Percentiles rank a stretch among this genome's conserved stretches.
Evolutionary conservation across 2,888 invertebrate species (phyloP).

Genomic region (Thumatha senex): DNA sequence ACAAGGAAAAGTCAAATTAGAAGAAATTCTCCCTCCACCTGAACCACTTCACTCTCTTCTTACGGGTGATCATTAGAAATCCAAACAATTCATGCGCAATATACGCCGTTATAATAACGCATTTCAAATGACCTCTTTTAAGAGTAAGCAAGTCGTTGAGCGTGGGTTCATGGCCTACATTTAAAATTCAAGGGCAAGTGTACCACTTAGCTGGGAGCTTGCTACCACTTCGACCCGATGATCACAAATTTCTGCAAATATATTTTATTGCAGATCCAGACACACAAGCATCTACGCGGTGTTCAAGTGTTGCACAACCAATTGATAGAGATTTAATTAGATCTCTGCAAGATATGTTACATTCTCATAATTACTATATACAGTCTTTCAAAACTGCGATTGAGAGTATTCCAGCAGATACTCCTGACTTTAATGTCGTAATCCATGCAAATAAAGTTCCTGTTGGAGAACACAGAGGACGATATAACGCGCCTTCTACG

Average conservation of each 20-base stretch:
- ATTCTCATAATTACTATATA: conserved; percentile 29
- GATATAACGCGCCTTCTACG: conserved; percentile 32
- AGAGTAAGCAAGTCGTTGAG: conserved; percentile 12
- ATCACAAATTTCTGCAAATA: conserved; percentile 26
- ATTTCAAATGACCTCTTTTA: conserved; percentile 37
- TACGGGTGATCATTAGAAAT: not conserved
- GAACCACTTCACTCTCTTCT: conserved; percentile 21
- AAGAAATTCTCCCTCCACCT: conserved; percentile 22
- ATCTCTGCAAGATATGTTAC: conserved; percentile 31
- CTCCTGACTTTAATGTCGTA: conserved; percentile 13
- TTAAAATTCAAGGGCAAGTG: not conserved
- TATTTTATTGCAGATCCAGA: conserved; percentile 30
- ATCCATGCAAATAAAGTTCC: conserved; percentile 30
- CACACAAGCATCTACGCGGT: conserved; percentile 27
- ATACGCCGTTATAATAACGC: conserved; percentile 31
- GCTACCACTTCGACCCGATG: conserved; percentile 26
- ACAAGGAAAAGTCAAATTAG: conserved; percentile 29
- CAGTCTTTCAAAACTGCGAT: conserved; percentile 32
- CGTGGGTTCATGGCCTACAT: conserved; percentile 10
- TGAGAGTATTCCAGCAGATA: conserved; percentile 27
- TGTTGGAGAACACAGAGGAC: conserved; percentile 30
- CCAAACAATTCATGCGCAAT: conserved; percentile 12
- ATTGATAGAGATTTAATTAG: conserved; percentile 24
- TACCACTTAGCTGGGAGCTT: conserved; percentile 23
- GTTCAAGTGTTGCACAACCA: conserved; percentile 26